Base-by-base conservation (phyloP, 2,888 invertebrate genomes). In the Melanostoma mellinum region DNA sequence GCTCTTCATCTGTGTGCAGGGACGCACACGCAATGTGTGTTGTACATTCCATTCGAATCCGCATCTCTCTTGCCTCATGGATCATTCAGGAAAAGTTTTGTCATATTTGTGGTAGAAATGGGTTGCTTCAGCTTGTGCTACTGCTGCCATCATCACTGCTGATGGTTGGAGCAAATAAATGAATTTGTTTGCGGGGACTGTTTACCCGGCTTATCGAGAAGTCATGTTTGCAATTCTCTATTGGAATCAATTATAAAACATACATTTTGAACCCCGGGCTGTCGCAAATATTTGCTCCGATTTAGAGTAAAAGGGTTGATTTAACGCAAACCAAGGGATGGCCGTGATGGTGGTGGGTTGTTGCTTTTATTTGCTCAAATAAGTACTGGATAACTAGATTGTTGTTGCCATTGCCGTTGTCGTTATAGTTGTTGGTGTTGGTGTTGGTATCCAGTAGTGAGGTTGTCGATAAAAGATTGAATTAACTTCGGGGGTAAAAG, bases 181-280 rank as follows among this genome's bases (percentile, higher is more conserved):
- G 58, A 77, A 58, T 78, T 79, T 84, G 84, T 75, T 71, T 84
- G 79, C 60, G 50, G 65, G n/a, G 50, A 67, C 53, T 79, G 75
- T 84, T 84, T 84, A 60, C 75, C 71, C 55, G 71, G 84, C 84
- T 84, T 84, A 84, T 79, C 74, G 84, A 20, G 20, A 79, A 84
- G 79, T 84, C 74, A 63, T 84, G 79, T 84, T 84, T 84, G 79
- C 84, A 69, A 79, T 79, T 46, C 84, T 84, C 79, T 75, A 84
- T 84, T 71, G 84, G 79, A 84, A 84, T 84, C 84, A 84, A 84
- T 84, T 84, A 84, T 84, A 79, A 84, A 84, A 74, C 84, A 79
- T 44, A 84, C 79, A 84, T 74, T 79, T 79, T 61, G 53, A 71
- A 56, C 74, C 84, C 60, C 63, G 44, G 58, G 60, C 58, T 69